Percentiles rank a stretch among this genome's conserved stretches.
These are phyloP conservation scores for Macrosiphum euphorbiae DNA, from an alignment of 2,888 invertebrate genomes.

Conservation along the genomic window DNA sequence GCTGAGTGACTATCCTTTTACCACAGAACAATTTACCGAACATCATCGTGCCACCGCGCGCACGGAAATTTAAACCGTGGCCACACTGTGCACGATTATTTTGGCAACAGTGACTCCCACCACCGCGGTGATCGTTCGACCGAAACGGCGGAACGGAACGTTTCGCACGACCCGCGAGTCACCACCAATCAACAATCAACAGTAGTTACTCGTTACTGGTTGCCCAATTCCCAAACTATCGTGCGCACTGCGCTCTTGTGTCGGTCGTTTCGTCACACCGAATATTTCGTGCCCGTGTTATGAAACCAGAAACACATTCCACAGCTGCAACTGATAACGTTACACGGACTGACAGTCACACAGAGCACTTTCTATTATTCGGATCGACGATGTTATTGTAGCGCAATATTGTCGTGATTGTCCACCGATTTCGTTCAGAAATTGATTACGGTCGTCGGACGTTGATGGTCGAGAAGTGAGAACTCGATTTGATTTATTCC, in stretches of 20 bases:
- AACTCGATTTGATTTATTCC: neutral
- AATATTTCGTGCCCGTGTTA: conserved; percentile 20
- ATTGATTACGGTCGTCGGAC: neutral
- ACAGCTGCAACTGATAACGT: conserved; percentile 50
- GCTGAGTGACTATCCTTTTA: neutral
- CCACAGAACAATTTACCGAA: no score
- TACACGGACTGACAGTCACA: neutral
- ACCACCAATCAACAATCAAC: neutral
- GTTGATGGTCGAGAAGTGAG: neutral
- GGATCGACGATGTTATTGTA: neutral
- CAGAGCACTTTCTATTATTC: conserved; percentile 24
- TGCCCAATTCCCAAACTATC: neutral
- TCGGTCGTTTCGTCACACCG: conserved; percentile 48
- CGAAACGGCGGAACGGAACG: conserved; percentile 54
- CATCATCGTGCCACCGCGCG: neutral
- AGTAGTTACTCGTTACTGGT: neutral
- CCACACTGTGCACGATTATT: conserved; percentile 27
- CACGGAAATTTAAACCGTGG: neutral
- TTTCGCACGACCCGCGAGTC: conserved; percentile 2
- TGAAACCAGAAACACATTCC: conserved; percentile 14
- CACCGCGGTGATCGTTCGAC: neutral
- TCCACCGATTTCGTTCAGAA: neutral
- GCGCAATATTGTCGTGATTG: conserved; percentile 17
- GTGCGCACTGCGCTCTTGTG: neutral
- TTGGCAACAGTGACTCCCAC: conserved; percentile 25